Evolutionary conservation across 2,797 vertebrate genomes (phyloP).

Genomic region (Perodicticus potto): DNA sequence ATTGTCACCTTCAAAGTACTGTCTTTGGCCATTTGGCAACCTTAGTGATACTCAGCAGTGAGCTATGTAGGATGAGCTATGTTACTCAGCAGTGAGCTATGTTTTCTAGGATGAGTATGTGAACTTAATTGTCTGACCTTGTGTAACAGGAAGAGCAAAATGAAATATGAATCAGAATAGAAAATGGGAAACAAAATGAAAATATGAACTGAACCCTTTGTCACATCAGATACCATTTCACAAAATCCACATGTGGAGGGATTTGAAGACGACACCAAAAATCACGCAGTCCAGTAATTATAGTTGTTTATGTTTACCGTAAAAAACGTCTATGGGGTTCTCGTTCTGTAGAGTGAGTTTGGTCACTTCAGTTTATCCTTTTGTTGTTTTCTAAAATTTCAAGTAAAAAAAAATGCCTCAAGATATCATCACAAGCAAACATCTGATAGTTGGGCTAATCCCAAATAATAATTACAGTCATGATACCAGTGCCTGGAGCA

Average conservation of each 20-base stretch:
- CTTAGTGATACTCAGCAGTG: too few relatives aligned
- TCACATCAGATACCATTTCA: not conserved
- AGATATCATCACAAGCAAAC: not conserved
- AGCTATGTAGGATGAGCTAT: too few relatives aligned
- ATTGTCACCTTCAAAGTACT: too few relatives aligned
- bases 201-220: not conserved
- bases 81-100: too few relatives aligned
- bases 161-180: slow-evolving; percentile 15
- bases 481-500: too few relatives aligned
- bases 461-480: not conserved
- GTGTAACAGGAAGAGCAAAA: not conserved
- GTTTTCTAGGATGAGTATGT: too few relatives aligned
- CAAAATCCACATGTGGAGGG: not conserved
- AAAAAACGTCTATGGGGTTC: not conserved
- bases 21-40: too few relatives aligned
- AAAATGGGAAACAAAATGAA: slow-evolving; percentile 62
- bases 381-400: not conserved
- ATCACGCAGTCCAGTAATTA: not conserved
- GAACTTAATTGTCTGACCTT: too few relatives aligned
- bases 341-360: not conserved
- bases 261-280: slow-evolving; percentile 27
- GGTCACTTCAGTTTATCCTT: not conserved
- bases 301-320: not conserved
- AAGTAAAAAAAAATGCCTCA: not conserved
- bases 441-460: not conserved